A percentile compares a stretch with the other conserved stretches of the same genome.
phyloP scores from a whole-genome alignment of 2,888 invertebrate species.

The Microchrysa polita region DNA sequence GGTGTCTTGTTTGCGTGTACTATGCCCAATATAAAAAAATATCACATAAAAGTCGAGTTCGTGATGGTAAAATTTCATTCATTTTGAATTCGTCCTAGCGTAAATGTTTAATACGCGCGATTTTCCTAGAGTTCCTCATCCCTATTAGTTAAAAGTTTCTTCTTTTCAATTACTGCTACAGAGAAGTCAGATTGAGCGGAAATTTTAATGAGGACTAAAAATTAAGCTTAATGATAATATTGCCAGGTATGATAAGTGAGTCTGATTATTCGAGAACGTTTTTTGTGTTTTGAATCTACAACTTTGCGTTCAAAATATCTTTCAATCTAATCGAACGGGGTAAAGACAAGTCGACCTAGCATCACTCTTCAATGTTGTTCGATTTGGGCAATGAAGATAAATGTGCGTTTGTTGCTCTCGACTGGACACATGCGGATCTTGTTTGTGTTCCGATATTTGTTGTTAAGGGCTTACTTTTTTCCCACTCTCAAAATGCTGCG shows the following conservation, averaged over 20 bases:
- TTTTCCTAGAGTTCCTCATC: not conserved
- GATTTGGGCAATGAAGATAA: too few species aligned
- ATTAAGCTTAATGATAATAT: constrained; percentile 26
- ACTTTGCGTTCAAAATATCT: too few species aligned
- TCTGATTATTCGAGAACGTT: too few species aligned
- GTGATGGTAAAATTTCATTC: not conserved
- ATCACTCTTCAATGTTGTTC: too few species aligned
- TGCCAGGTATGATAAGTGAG: not conserved
- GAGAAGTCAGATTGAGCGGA: constrained; percentile 27
- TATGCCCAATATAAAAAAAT: not conserved
- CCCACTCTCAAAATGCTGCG: too few species aligned
- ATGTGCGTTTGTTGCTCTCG: too few species aligned
- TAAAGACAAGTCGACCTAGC: too few species aligned
- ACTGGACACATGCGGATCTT: too few species aligned
- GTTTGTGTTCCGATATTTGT: too few species aligned
- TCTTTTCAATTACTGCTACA: constrained; percentile 21
- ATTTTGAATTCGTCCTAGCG: constrained; percentile 11
- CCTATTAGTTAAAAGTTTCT: not conserved
- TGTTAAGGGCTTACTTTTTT: too few species aligned
- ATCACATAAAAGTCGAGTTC: not conserved
- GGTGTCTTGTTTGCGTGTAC: not conserved
- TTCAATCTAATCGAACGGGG: too few species aligned
- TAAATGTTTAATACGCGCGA: constrained; percentile 26
- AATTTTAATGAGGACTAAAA: constrained; percentile 28
- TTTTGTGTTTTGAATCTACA: too few species aligned